Base-by-base conservation (phyloP, 2,888 invertebrate genomes). In the Ophion obscuratus region DNA sequence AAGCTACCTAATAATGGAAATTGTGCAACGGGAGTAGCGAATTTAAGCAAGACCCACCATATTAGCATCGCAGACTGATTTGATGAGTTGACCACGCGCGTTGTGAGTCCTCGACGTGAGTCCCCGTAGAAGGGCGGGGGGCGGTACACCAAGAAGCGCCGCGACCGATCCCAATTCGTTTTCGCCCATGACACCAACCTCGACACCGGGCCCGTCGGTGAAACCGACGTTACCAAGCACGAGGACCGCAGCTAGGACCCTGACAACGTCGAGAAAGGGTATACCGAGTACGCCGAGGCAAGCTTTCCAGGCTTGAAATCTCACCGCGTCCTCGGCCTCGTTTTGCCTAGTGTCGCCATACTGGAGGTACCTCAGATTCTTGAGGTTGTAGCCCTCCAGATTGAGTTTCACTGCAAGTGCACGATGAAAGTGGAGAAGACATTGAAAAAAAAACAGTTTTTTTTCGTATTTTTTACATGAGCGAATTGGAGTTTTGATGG, bases 211-310 rank as follows among this genome's bases (percentile, higher is more conserved):
- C 2, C 97, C 97, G 93, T 98, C 98, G 75, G 97, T 95, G 94
- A 98, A 99, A 93, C 97, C 97, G 89, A 99, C 97, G 95, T 99
- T 99, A 83, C 99, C 99, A 85, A 99, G 95, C 85, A 99, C 95
- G 88, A 99, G 95, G 79, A 99, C 98, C 4, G 98, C 98, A 17
- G 98, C 97, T 89, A 99, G 94, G 27, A 99, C 98, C 89, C 99
- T 95, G 80, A 99, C 97, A 70, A 99, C 98, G 94, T 99, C 99
- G 93, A 98, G 94, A 94, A 98, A 98, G 1, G 99, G 99, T 90
- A 99, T 99, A 59, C 99, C 99, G 78, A 99, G 95, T 75, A 98
- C 97, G 80, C 97, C 98, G 84, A 98, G 95, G 92, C 98, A 97
- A 40, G 97, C 97, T 95, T 98, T 98, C 99, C 99, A 99, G 0